A percentile compares a stretch with the other conserved stretches of the same genome.
Conservation (phyloP, 2,888 invertebrate species). For the Arrhopalites spinosus region DNA sequence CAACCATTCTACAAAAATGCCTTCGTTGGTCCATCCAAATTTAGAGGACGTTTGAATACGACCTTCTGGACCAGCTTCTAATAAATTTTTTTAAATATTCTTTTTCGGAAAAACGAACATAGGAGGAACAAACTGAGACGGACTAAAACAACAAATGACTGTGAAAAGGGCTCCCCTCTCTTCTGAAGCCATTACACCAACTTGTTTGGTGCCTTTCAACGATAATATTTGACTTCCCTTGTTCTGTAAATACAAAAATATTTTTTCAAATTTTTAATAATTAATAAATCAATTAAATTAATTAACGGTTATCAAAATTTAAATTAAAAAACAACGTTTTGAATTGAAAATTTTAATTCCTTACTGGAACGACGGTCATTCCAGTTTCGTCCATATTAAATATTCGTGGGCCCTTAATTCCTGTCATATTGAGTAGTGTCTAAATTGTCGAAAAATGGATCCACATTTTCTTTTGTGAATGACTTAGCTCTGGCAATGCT, state of each 20-base stretch:
- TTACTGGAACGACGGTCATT: conserved; percentile 52
- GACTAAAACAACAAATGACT: neutral
- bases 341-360: neutral
- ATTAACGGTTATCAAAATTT: neutral
- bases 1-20: conserved; percentile 19
- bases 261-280: too few species aligned
- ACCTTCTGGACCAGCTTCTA: neutral
- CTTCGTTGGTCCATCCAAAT: conserved; percentile 15
- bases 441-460: conserved; percentile 53
- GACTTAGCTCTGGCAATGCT: conserved; percentile 26
- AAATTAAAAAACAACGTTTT: too few species aligned
- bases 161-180: conserved; percentile 58
- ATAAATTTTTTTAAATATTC: neutral
- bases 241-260: too few species aligned
- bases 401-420: conserved; percentile 48
- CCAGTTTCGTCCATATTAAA: conserved; percentile 56
- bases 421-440: conserved; percentile 36
- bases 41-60: neutral
- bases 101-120: conserved; percentile 8
- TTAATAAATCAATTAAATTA: too few species aligned
- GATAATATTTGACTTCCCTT: neutral
- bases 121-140: conserved; percentile 2
- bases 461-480: conserved; percentile 55
- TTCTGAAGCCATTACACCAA: conserved; percentile 12
- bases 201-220: neutral